A percentile compares a stretch with the other conserved stretches of the same genome.
phyloP scores from a whole-genome alignment of 2,888 invertebrate species.

The Sceliomorpha sp. region DNA sequence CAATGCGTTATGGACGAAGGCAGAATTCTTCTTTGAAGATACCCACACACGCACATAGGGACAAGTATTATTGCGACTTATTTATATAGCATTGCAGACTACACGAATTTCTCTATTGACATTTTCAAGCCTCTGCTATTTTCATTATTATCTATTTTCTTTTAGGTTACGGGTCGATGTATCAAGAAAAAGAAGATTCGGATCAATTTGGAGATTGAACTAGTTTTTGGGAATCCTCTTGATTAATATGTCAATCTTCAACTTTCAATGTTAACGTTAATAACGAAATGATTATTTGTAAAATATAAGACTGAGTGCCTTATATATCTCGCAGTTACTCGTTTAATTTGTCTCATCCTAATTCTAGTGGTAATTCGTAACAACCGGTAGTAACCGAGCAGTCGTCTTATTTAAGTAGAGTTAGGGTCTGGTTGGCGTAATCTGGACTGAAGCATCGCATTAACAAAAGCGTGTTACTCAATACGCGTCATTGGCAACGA shows the following conservation, averaged over 20 bases:
- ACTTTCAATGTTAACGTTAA: too few species aligned
- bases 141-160: too few species aligned
- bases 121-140: too few species aligned
- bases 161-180: too few species aligned
- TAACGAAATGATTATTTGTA: too few species aligned
- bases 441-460: constrained; percentile 57
- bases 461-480: constrained; percentile 55
- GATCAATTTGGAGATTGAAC: too few species aligned
- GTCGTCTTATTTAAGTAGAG: constrained; percentile 75
- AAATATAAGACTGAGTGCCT: too few species aligned
- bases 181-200: too few species aligned
- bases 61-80: constrained; percentile 17
- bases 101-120: too few species aligned
- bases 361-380: constrained; percentile 68
- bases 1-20: constrained; percentile 20
- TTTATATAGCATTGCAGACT: constrained; percentile 18
- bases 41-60: constrained; percentile 6
- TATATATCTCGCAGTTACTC: constrained; percentile 19
- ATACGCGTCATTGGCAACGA: constrained; percentile 56
- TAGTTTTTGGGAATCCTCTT: too few species aligned
- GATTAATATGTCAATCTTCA: too few species aligned
- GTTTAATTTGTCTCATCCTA: constrained; percentile 58
- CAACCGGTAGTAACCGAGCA: constrained; percentile 75
- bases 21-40: constrained; percentile 13
- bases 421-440: constrained; percentile 66